Evolutionary conservation across 2,888 invertebrate species (phyloP), one percentile per base, ranked within the genome.

Genomic region (Plebejus melissa): DNA sequence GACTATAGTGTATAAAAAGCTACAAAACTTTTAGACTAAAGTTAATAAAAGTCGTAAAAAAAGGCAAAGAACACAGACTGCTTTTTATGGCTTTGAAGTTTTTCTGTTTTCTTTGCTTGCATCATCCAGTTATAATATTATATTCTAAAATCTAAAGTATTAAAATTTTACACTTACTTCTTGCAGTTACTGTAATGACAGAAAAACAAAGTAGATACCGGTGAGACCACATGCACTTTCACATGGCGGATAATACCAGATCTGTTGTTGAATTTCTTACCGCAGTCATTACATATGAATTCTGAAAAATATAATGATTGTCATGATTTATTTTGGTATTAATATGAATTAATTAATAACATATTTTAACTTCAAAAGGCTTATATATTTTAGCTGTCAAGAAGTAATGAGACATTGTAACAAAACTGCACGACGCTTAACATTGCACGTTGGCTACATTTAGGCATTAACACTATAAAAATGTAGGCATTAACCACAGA

Each of bases 271-370:
- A 91, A 93, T 74, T 81, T 82, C 82, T 88, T 87, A 13, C 86
- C 86, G 82, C 93, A 93, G 69, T 87, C 87, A 82, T 91, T 81
- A 80, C 93, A 93, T 77, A 85, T 84, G 79, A 83, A 93, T 81
- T 89, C 93, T 93, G 87, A 79, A 87, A 86, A 74, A 22, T 65
- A 74, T n/a, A 69, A 71, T 46, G 32, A 11, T 5, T 76, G 4
- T 74, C 36, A 38, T 32, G 6, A 16, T 36, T 36, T 60, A 7
- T 58, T 76, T 72, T 46, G 46, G 22, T 13, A 58, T 11, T 46
- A 60, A n/a, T 58, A 46, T 57, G 16, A 22, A 36, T 13, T 6
- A 58, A 22, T 6, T 58, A 58, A 22, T 60, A 60, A 60, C 28
- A 28, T 28, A 60, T 28, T 60, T 7, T 22, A 22, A n/a, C 58